phyloP scores from a whole-genome alignment of 1,140 invertebrate species.

The Camponotus pennsylvanicus region DNA sequence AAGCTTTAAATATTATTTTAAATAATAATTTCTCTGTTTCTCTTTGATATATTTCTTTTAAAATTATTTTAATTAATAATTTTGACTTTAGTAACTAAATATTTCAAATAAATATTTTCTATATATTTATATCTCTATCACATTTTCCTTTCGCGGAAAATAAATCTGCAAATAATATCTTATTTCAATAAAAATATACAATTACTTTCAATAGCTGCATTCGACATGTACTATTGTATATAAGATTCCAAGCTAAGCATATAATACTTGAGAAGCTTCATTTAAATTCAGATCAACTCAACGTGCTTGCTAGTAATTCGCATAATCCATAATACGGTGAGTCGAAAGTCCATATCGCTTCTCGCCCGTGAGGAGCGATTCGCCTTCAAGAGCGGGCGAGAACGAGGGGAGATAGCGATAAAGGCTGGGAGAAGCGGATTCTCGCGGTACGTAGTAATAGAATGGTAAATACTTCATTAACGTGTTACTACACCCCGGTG shows the following conservation, averaged over 20 bases:
- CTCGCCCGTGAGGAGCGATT: conserved; percentile 38
- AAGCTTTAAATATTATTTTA: too few relatives aligned
- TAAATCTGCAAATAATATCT: too few relatives aligned
- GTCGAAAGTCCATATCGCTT: conserved; percentile 42
- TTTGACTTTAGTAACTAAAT: too few relatives aligned
- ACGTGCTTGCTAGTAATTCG: background rate
- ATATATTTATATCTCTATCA: too few relatives aligned
- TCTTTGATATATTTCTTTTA: too few relatives aligned
- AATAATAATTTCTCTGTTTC: too few relatives aligned
- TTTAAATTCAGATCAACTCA: background rate
- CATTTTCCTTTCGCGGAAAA: too few relatives aligned
- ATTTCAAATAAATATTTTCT: too few relatives aligned
- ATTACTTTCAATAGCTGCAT: too few relatives aligned
- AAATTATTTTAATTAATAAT: too few relatives aligned
- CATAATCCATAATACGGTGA: background rate
- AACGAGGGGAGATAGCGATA: conserved; percentile 30
- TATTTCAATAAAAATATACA: too few relatives aligned
- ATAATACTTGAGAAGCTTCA: background rate
- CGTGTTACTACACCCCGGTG: conserved; percentile 70
- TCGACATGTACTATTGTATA: too few relatives aligned
- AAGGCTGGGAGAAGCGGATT: conserved; percentile 39
- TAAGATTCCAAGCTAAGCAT: background rate
- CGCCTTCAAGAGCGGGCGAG: conserved; percentile 18
- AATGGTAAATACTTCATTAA: conserved; percentile 79
- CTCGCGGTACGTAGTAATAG: conserved; percentile 72